Base-by-base conservation (phyloP, 2,797 vertebrate species). In the Arctocebus calabarensis region DNA sequence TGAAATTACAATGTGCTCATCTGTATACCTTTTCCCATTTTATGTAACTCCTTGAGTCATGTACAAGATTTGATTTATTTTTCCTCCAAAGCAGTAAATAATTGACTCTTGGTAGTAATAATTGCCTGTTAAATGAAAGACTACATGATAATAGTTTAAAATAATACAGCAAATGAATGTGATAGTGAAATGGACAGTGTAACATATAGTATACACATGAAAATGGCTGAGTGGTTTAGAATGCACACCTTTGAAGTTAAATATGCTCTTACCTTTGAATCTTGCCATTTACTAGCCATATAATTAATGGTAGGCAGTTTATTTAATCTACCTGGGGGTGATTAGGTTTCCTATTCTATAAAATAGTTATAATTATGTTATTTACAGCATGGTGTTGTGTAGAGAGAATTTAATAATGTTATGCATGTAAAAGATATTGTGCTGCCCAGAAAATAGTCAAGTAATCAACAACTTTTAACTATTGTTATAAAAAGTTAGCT, bases 351-450 rank as follows among this genome's bases (percentile, higher is more conserved):
- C 37, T 95, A 16, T 64, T 92, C 78, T 62, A 71, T 84, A 77
- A 90, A 81, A 57, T 79, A 19, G 17, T 86, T 83, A 40, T 75
- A 34, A 43, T 75, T 45, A 10, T 88, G 25, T 81, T 86, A 73
- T n/a, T 45, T 61, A 40, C 6, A 78, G 7, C 3, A 43, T 34
- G 45, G 11, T 40, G 13, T 82, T 88, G 12, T 62, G 6, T 74
- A 88, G 19, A 95, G 75, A 83, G 37, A 94, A 94, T 82, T 92
- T 62, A 95, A 59, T 64, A 23, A 73, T 29, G 25, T 71, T 40
- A 37, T 64, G 0, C 40, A 48, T 81, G 9, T 78, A 73, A 94
- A 94, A 74, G 57, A 66, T 16, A 70, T 4, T 68, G 81, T 57
- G 73, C 43, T 57, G 27, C 13, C 68, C 87, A 37, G 29, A 43